Percentiles rank a stretch among this genome's conserved stretches.
phyloP scores from a whole-genome alignment of 2,888 invertebrate genomes.

The Phortica magna region DNA sequence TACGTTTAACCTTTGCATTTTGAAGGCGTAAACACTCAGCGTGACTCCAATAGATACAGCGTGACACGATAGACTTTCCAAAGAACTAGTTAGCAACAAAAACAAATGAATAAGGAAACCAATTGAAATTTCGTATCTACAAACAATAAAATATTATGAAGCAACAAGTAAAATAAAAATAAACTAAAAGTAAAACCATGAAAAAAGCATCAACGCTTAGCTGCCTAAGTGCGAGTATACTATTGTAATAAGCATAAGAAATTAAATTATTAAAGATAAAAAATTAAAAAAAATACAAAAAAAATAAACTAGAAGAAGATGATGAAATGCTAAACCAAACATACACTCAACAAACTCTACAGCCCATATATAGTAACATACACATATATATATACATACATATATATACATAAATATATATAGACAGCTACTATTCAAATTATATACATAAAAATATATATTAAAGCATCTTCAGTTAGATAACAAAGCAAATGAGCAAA shows the following conservation, averaged over 20 bases:
- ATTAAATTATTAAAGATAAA: constrained; percentile 9
- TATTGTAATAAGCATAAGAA: constrained; percentile 20
- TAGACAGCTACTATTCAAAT: constrained; percentile 29
- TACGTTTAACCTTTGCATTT: constrained; percentile 4
- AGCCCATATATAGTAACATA: not conserved
- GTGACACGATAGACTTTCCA: constrained; percentile 26
- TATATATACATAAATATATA: not conserved
- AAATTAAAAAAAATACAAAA: not conserved
- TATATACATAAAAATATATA: constrained; percentile 7
- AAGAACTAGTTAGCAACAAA: constrained; percentile 33
- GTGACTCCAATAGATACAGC: constrained; percentile 15
- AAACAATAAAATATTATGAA: constrained; percentile 14
- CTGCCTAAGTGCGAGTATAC: constrained; percentile 67
- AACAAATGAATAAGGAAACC: not conserved
- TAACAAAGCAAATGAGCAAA: not conserved
- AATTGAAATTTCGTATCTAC: not conserved
- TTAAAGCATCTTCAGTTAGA: not conserved
- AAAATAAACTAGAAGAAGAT: not conserved
- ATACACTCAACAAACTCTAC: not conserved
- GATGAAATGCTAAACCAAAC: not conserved
- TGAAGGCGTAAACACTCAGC: not conserved
- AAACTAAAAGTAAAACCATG: constrained; percentile 29
- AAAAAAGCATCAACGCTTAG: constrained; percentile 69
- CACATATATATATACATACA: not conserved
- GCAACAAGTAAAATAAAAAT: constrained; percentile 50